Base-by-base conservation (phyloP, 2,113 vertebrate genomes). In the Triplophysa siluroides region DNA sequence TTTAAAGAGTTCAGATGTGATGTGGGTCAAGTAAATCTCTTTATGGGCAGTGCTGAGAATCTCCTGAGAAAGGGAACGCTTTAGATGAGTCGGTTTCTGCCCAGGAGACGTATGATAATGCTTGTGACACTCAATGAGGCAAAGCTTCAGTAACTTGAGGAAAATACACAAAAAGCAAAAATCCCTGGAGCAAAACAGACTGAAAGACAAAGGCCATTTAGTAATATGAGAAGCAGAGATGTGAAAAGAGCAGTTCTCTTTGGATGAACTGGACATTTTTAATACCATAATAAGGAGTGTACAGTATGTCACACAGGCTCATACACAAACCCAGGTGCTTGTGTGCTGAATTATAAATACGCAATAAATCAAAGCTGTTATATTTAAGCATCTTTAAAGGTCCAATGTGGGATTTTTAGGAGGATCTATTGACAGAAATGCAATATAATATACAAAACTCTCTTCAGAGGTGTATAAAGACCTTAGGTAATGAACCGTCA, bases 11-110 rank as follows among this genome's bases (percentile, higher is more conserved):
- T 41, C 19, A 56, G 54, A 45, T 29, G 33, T 73, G 24, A 76
- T 62, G 54, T 73, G 47, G 81, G 82, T 76, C 78, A 76, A 68
- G 70, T 16, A 21, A 67, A 71, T 70, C 78, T 71, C 45, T 56
- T 80, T 73, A 64, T 71, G 72, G 68, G 78, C 43, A 65, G 64
- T 67, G 70, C 71, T 47, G 41, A 33, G 33, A 24, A 52, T 71
- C 50, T 73, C 70, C 29, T n/a, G 33, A 60, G 29, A 54, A 78
- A 72, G 65, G 45, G 70, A 77, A 65, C 6, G 38, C 64, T 41
- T 67, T 10, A 62, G 76, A 75, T 50, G 29, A 29, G 62, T 47
- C 76, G 41, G 70, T 23, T 43, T 7, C 43, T 33, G 47, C 41
- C 13, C 58, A 21, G 56, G 41, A 78, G 33, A 79, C 26, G 21